Percentiles rank a stretch among this genome's conserved stretches.
Conservation (phyloP, 2,797 vertebrate genomes). For the Pseudochirops corinnae region DNA sequence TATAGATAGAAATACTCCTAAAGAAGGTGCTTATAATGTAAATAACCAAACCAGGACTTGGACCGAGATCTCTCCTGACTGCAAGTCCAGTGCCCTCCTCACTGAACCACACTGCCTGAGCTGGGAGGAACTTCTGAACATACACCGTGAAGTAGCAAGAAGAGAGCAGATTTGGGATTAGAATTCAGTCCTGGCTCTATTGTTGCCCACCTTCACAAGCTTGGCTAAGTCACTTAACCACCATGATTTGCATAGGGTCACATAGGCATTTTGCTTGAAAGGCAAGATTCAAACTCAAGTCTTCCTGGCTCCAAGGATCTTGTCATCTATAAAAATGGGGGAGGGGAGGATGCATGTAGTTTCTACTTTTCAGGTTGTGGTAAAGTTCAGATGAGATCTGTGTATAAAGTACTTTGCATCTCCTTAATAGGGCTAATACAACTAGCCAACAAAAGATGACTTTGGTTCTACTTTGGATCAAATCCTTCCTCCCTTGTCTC, state of each 20-base stretch:
- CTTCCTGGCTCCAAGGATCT: background rate
- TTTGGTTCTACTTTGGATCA: background rate
- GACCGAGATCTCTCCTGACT: background rate
- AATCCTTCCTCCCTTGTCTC: background rate
- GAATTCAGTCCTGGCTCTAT: background rate
- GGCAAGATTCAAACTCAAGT: background rate
- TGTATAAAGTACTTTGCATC: background rate
- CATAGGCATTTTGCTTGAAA: background rate
- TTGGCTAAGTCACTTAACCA: background rate
- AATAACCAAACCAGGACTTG: background rate
- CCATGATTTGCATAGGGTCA: background rate
- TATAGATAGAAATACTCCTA: background rate
- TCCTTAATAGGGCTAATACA: background rate
- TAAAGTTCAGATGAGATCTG: background rate
- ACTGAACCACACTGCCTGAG: background rate
- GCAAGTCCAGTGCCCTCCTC: background rate
- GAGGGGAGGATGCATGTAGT: background rate
- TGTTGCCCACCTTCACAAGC: background rate
- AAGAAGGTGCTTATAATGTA: background rate
- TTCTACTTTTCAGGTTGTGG: background rate
- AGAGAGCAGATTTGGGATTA: background rate
- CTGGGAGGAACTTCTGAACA: background rate
- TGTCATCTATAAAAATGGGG: conserved; percentile 11
- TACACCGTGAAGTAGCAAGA: background rate
- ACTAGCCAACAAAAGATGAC: background rate